Conservation (phyloP, 2,113 vertebrate species). For the Sakesphorus luctuosus region DNA sequence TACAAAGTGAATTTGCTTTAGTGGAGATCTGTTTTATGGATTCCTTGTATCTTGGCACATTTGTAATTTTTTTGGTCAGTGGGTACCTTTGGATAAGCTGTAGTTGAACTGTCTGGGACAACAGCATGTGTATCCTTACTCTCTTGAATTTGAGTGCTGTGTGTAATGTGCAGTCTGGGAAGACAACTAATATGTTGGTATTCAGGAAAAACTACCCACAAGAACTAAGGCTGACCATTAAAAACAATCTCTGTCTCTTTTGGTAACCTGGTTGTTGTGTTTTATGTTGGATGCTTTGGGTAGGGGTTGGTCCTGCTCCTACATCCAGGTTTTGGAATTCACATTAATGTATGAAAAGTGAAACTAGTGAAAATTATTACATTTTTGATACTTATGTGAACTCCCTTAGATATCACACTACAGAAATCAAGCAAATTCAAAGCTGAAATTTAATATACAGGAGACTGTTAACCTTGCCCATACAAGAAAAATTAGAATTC, state of each 20-base stretch:
- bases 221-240: background rate
- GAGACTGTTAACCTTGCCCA: rapidly evolving
- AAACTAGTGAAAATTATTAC: background rate
- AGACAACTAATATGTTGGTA: background rate
- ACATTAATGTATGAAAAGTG: background rate
- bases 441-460: background rate
- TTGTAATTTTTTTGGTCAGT: background rate
- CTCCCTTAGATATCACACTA: background rate
- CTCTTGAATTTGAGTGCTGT: background rate
- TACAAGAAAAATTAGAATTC: background rate
- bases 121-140: rapidly evolving
- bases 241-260: background rate
- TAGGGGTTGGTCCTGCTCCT: background rate
- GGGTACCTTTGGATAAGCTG: background rate
- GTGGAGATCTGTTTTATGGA: background rate
- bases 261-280: background rate
- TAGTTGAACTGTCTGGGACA: background rate
- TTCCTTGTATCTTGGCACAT: background rate
- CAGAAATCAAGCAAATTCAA: background rate
- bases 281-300: background rate
- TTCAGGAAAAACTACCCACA: background rate
- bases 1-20: slow-evolving; percentile 12
- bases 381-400: background rate
- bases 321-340: background rate
- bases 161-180: background rate